phyloP scores from a whole-genome alignment of 1,140 invertebrate genomes.

The Penaeus vannamei region DNA sequence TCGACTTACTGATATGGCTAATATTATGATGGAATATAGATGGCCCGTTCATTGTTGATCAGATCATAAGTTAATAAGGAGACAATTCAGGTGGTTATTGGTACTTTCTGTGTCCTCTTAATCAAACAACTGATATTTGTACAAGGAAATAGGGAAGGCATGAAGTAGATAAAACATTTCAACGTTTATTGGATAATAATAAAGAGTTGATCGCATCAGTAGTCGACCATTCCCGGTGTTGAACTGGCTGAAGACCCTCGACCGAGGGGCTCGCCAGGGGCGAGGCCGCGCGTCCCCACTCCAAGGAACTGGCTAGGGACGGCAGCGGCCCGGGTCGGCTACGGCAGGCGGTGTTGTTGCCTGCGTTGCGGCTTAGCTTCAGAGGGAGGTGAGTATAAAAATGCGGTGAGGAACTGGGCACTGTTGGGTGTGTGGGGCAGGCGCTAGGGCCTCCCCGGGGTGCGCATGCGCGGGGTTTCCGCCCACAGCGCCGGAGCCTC shows the following conservation, averaged over 20 bases:
- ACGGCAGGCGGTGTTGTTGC: conserved; percentile 52
- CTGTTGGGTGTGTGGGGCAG: conserved; percentile 59
- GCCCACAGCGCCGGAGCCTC: conserved; percentile 56
- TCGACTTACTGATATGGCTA: too few species aligned
- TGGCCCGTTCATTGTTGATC: too few species aligned
- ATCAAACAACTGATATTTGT: neutral
- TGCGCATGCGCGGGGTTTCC: conserved; percentile 45
- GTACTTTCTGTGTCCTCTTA: neutral
- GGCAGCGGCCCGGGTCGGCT: conserved; percentile 43
- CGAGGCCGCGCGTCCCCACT: conserved; percentile 42
- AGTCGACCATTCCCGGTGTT: conserved; percentile 57
- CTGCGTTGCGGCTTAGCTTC: conserved; percentile 57
- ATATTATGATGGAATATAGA: too few species aligned
- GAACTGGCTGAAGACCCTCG: conserved; percentile 13
- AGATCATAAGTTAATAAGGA: too few species aligned
- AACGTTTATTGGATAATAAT: conserved; percentile 63
- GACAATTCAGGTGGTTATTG: too few species aligned
- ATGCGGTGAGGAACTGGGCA: conserved; percentile 64
- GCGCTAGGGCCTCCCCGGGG: conserved; percentile 49
- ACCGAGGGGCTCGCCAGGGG: conserved; percentile 12
- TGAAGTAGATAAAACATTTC: conserved; percentile 49
- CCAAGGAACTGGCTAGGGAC: conserved; percentile 37
- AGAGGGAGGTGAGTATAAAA: conserved; percentile 63
- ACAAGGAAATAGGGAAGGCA: neutral
- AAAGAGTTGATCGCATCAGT: conserved; percentile 59